Evolutionary conservation across 2,113 vertebrate genomes (phyloP).

Genomic region (Nyctibius bracteatus): DNA sequence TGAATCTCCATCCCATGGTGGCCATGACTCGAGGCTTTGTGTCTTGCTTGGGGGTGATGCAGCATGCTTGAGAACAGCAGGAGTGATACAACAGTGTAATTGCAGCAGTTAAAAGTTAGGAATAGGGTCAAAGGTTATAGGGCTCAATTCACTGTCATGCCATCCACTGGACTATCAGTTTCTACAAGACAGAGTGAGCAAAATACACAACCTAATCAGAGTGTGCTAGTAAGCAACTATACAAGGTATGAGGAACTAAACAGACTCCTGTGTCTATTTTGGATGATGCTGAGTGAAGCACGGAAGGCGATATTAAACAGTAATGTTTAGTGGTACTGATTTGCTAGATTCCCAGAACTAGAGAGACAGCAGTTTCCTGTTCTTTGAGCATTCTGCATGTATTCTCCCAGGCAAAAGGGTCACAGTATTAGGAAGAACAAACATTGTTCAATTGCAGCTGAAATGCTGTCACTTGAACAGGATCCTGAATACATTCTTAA

Average conservation of each 20-base stretch:
- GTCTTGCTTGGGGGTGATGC: neutral
- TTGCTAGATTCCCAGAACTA: neutral
- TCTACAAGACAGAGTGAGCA: neutral
- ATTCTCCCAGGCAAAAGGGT: neutral
- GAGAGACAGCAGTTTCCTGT: neutral
- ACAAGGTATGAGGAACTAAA: neutral
- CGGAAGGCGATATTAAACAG: neutral
- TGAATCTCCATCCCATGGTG: neutral
- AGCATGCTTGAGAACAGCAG: neutral
- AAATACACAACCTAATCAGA: neutral
- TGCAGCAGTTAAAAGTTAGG: neutral
- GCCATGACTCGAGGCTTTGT: accelerated
- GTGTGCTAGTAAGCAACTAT: neutral
- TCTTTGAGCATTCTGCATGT: neutral
- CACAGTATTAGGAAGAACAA: neutral
- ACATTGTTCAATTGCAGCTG: neutral
- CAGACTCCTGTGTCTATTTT: neutral
- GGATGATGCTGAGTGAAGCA: neutral
- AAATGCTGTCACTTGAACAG: neutral
- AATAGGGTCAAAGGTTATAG: neutral
- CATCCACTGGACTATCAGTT: neutral
- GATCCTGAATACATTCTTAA: neutral
- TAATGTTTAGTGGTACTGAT: neutral
- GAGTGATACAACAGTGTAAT: neutral
- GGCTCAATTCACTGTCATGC: neutral